phyloP scores from a whole-genome alignment of 2,113 vertebrate genomes.

The Probosciger aterrimus region DNA sequence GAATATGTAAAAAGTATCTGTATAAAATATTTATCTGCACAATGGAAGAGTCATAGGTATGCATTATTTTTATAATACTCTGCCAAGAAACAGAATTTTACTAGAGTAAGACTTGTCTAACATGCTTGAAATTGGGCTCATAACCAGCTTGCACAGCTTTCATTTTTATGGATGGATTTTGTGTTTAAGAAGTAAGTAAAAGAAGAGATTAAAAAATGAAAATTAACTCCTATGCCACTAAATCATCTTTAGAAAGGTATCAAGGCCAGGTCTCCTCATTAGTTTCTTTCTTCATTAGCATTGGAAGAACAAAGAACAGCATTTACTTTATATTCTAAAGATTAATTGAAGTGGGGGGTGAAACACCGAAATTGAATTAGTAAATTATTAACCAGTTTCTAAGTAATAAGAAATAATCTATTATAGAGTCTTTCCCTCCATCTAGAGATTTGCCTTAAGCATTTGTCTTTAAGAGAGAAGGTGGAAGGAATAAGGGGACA shows the following conservation, averaged over 20 bases:
- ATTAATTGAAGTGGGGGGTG: constrained; percentile 44
- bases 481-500: constrained; percentile 8
- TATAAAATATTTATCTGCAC: not conserved
- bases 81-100: not conserved
- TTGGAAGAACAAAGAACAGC: constrained; percentile 45
- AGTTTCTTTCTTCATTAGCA: constrained; percentile 46
- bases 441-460: constrained; percentile 41
- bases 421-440: constrained; percentile 9
- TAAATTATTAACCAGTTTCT: constrained; percentile 66
- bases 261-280: constrained; percentile 26
- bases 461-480: constrained; percentile 41
- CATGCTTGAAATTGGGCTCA: not conserved
- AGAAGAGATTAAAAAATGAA: not conserved
- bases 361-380: constrained; percentile 53
- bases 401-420: constrained; percentile 64
- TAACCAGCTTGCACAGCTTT: not conserved
- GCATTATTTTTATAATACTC: not conserved
- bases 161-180: not conserved
- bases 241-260: constrained; percentile 32
- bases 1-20: not conserved
- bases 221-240: not conserved
- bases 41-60: not conserved
- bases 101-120: not conserved
- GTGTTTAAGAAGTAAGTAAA: constrained; percentile 34
- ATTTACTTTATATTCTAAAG: constrained; percentile 50